A percentile compares a stretch with the other conserved stretches of the same genome.
These are phyloP conservation scores for Eptesicus fuscus DNA, from an alignment of 2,113 vertebrate genomes.

Conservation along the genomic window DNA sequence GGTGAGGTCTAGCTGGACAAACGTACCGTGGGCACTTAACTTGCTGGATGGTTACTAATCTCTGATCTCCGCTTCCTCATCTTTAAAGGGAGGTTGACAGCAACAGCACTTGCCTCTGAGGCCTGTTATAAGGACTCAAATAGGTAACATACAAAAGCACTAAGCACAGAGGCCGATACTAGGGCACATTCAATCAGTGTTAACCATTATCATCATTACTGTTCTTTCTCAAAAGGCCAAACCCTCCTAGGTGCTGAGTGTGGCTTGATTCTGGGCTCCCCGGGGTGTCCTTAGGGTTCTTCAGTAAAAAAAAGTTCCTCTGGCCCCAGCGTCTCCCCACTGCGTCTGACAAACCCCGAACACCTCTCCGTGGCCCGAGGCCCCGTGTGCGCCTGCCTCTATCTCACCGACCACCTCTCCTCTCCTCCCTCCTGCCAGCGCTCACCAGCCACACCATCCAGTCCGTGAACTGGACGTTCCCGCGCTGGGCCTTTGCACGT, in stretches of 20 bases:
- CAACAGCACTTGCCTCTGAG: background rate
- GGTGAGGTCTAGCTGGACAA: background rate
- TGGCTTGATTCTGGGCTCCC: background rate
- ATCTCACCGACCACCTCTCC: too few species aligned
- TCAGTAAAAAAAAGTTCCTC: background rate
- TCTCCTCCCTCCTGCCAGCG: fast-evolving
- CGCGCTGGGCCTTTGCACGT: background rate
- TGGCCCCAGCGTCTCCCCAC: background rate
- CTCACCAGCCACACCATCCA: background rate
- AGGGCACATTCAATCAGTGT: background rate
- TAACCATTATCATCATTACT: background rate
- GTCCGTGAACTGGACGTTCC: too few species aligned
- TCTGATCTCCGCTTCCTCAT: background rate
- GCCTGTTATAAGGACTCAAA: background rate
- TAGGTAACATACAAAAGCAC: background rate
- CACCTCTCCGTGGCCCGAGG: background rate
- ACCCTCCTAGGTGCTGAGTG: background rate
- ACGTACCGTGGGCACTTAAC: background rate
- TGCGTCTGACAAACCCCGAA: background rate
- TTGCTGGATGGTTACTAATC: background rate
- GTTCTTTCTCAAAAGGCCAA: background rate
- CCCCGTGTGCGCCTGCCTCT: fast-evolving
- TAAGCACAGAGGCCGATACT: background rate
- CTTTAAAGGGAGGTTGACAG: background rate
- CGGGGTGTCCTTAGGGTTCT: background rate